phyloP scores from a whole-genome alignment of 1,140 invertebrate genomes.

The Tenebrio molitor region DNA sequence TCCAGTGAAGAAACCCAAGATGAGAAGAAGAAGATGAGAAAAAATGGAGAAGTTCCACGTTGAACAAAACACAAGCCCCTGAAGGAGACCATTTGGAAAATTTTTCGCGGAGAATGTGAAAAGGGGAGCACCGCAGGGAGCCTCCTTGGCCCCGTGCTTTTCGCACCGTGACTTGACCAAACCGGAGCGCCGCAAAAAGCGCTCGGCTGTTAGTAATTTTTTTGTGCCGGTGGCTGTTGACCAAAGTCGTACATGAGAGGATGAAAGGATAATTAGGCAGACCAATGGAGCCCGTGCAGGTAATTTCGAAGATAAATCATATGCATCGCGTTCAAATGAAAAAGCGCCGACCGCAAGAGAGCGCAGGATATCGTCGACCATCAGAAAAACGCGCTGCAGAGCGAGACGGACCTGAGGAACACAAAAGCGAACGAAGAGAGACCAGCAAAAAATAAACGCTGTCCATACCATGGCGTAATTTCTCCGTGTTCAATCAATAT shows the following conservation, averaged over 20 bases:
- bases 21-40: too few relatives aligned
- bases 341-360: conserved; percentile 33
- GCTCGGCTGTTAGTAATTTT: neutral
- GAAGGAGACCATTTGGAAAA: too few relatives aligned
- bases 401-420: too few relatives aligned
- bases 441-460: conserved; percentile 21
- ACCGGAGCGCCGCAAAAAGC: too few relatives aligned
- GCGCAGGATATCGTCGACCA: conserved; percentile 48
- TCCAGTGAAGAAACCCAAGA: too few relatives aligned
- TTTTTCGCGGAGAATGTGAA: too few relatives aligned
- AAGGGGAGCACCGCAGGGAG: too few relatives aligned
- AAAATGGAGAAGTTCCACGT: too few relatives aligned
- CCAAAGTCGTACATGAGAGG: conserved; percentile 21
- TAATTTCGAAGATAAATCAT: conserved; percentile 40
- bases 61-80: too few relatives aligned
- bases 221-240: neutral
- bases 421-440: conserved; percentile 41
- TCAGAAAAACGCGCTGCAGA: conserved; percentile 40
- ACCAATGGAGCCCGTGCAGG: conserved; percentile 35
- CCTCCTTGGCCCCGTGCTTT: too few relatives aligned
- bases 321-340: conserved; percentile 33
- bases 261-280: conserved; percentile 32
- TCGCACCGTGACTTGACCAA: too few relatives aligned
- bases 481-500: conserved; percentile 55
- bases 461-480: conserved; percentile 46